phyloP scores from a whole-genome alignment of 2,888 invertebrate species.

The Dynastes grantii region DNA sequence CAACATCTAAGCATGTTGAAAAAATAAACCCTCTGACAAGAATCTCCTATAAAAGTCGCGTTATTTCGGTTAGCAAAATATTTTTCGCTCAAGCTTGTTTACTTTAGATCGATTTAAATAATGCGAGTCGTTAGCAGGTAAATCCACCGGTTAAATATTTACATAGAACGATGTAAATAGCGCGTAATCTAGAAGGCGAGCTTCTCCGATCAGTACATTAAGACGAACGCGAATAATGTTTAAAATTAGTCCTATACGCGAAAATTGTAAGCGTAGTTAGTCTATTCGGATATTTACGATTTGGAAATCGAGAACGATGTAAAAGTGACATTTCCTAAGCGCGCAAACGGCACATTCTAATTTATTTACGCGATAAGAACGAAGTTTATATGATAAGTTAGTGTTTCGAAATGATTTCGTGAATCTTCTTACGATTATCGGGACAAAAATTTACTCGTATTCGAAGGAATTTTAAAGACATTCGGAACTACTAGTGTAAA shows the following conservation, averaged over 20 bases:
- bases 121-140: too few relatives aligned
- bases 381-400: constrained; percentile 14
- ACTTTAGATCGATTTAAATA: constrained; percentile 36
- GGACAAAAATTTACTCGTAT: too few relatives aligned
- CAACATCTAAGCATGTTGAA: background rate
- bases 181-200: constrained; percentile 28
- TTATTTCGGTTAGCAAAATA: background rate
- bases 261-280: background rate
- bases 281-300: constrained; percentile 42
- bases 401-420: background rate
- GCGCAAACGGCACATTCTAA: background rate
- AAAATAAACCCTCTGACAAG: background rate
- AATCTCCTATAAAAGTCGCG: background rate
- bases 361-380: constrained; percentile 9
- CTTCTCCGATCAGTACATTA: background rate
- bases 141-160: constrained; percentile 39
- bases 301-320: constrained; percentile 3
- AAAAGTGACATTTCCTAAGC: constrained; percentile 31
- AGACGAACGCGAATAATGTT: constrained; percentile 11
- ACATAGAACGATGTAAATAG: constrained; percentile 37
- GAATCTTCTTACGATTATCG: too few relatives aligned
- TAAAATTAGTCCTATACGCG: constrained; percentile 27
- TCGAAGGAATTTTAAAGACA: too few relatives aligned
- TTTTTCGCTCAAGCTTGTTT: constrained; percentile 23
- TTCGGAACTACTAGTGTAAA: too few relatives aligned